These are phyloP conservation scores for Chauna torquata DNA, from an alignment of 2,113 vertebrate genomes.

Conservation along the genomic window DNA sequence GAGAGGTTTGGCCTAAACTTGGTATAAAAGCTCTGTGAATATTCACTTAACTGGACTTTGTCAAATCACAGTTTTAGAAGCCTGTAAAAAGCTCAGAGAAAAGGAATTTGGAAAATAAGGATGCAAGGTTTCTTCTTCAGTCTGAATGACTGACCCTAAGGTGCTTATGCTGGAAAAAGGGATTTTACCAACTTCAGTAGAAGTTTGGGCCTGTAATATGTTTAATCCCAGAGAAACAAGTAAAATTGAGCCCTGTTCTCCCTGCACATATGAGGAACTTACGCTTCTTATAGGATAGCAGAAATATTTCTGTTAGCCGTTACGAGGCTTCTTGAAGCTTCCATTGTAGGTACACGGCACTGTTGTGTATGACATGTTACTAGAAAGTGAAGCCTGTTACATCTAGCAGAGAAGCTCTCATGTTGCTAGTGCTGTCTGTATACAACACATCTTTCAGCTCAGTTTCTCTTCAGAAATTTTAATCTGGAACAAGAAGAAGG, in stretches of 20 bases:
- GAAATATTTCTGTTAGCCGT: not conserved
- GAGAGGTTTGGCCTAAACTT: not conserved
- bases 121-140: not conserved
- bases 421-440: rapidly evolving
- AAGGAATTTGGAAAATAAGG: not conserved
- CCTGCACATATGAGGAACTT: not conserved
- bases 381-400: not conserved
- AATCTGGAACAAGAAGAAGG: not conserved
- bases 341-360: not conserved
- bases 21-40: not conserved
- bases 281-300: not conserved
- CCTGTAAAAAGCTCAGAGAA: not conserved
- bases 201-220: not conserved
- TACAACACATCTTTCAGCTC: not conserved
- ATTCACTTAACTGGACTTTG: not conserved
- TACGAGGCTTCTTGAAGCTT: not conserved
- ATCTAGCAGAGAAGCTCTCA: not conserved
- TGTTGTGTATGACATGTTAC: rapidly evolving
- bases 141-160: not conserved
- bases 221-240: no score
- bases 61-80: not conserved
- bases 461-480: not conserved
- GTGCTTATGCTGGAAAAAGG: not conserved
- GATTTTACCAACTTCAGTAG: not conserved
- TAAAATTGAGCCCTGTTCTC: rapidly evolving